Percentiles rank a stretch among this genome's conserved stretches.
Evolutionary conservation across 2,888 invertebrate species (phyloP).

Genomic region (Hydroisotoma schaefferi): DNA sequence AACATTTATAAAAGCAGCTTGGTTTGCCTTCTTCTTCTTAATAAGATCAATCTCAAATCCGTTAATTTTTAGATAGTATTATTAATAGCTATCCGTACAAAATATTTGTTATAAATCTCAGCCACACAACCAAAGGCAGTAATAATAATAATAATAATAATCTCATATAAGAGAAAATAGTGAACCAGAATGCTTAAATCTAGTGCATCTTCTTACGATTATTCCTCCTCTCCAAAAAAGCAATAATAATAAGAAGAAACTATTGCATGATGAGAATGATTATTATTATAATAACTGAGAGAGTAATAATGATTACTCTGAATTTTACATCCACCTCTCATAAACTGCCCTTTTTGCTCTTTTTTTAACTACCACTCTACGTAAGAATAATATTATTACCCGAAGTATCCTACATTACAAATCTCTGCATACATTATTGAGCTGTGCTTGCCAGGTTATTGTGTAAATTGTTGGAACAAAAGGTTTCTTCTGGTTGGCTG

Average conservation of each 20-base stretch:
- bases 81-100: too few species aligned
- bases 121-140: too few species aligned
- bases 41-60: too few species aligned
- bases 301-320: not conserved
- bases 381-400: not conserved
- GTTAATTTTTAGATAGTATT: too few species aligned
- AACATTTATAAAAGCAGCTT: too few species aligned
- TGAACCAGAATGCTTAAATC: conserved; percentile 7
- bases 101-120: too few species aligned
- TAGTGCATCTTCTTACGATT: not conserved
- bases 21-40: too few species aligned
- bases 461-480: not conserved
- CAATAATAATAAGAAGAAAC: not conserved
- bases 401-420: not conserved
- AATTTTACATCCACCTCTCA: not conserved
- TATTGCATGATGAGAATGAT: conserved; percentile 8
- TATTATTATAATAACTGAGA: not conserved
- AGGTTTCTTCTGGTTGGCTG: too few species aligned
- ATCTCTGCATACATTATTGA: not conserved
- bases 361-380: not conserved
- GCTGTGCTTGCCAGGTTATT: not conserved
- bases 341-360: not conserved
- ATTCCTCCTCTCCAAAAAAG: too few species aligned
- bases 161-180: too few species aligned
- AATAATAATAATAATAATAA: too few species aligned